Percentiles rank a stretch among this genome's conserved stretches.
phyloP scores from a whole-genome alignment of 2,888 invertebrate species.

The Andrena minutula region DNA sequence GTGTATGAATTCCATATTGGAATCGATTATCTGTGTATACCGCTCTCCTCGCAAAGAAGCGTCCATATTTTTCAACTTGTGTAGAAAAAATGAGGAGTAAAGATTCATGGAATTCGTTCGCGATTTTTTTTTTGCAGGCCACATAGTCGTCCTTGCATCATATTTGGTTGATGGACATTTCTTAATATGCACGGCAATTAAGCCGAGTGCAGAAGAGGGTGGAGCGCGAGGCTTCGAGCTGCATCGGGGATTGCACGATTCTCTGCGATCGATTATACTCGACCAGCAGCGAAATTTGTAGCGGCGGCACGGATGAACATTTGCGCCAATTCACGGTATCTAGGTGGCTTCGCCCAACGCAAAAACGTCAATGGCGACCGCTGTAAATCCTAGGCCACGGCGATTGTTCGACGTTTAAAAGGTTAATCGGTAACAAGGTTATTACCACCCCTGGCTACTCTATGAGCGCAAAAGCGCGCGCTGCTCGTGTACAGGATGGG shows the following conservation, averaged over 20 bases:
- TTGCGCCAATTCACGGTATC: constrained; percentile 58
- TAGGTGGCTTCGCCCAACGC: constrained; percentile 35
- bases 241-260: constrained; percentile 16
- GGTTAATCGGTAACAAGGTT: constrained; percentile 64
- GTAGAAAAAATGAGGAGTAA: too few species aligned
- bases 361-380: constrained; percentile 61
- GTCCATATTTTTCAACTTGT: too few species aligned
- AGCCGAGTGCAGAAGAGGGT: constrained; percentile 16
- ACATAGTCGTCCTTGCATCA: not conserved
- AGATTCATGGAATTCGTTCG: too few species aligned
- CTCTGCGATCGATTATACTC: constrained; percentile 60
- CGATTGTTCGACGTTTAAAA: constrained; percentile 56
- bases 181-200: constrained; percentile 44
- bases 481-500: too few species aligned
- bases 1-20: too few species aligned
- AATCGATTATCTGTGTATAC: too few species aligned
- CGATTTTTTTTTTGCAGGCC: too few species aligned
- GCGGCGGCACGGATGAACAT: constrained; percentile 55
- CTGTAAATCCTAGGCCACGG: constrained; percentile 43
- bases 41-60: too few species aligned
- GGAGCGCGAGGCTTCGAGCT: not conserved
- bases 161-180: constrained; percentile 39
- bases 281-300: constrained; percentile 55
- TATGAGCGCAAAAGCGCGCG: too few species aligned
- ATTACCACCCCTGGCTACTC: constrained; percentile 19